Base-by-base conservation (phyloP, 1,140 invertebrate species). In the Panagrolaimus sp. region DNA sequence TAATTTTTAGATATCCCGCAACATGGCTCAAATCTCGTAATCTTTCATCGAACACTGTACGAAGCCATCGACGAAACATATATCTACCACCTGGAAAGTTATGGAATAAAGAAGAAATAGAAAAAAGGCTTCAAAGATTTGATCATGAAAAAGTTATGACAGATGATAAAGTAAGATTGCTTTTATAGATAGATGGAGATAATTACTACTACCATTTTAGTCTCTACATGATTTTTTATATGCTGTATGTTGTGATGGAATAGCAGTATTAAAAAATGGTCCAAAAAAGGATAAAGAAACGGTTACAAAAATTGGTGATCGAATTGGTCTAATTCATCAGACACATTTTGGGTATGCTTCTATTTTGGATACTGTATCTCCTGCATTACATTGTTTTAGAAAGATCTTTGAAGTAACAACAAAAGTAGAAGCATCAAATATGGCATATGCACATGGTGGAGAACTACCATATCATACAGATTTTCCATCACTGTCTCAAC, bases 381-480 rank as follows among this genome's bases (percentile, higher is more conserved):
- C 38, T 9, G 48, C 16, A 65, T 0, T 67, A 67, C 45, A 1
- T 51, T 5, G 9, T 74, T 74, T 46, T 44, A 80, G 78, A 27
- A 74, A 67, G 23, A 71, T 77, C 1, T 80, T 79, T 57, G 76
- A 78, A 72, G 78, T 80, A 11, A 65, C 63, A 43, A 75, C 72
- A 5, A 80, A 80, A 67, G 67, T 72, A 5, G 76, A 78, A 63
- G 78, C 78, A 1, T 72, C 71, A 31, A 80, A 80, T 46, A 80
- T 80, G 78, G 78, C 78, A 1, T 80, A 80, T 68, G 78, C 78
- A 2, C 68, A 63, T 20, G 51, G 67, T n/a, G 64, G 66, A n/a
- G 77, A 66, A 48, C 69, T 80, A 11, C 78, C 78, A 1, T 78
- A 82, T 27, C 78, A 80, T 66, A 81, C 78, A 0, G 78, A 80